A percentile compares a stretch with the other conserved stretches of the same genome.
phyloP scores from a whole-genome alignment of 2,797 vertebrate species.

The Cygnus olor region DNA sequence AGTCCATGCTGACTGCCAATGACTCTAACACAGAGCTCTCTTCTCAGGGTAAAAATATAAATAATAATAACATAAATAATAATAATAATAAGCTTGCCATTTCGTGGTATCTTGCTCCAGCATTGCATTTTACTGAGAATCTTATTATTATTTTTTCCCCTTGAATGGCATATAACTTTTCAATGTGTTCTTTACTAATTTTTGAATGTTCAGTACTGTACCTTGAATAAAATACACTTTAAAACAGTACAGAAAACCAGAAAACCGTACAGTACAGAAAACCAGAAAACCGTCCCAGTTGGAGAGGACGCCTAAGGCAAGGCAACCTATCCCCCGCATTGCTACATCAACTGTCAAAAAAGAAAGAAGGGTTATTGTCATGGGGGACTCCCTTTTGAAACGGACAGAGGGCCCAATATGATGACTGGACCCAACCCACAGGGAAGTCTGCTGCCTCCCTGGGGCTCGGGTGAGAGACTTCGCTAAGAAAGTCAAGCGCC shows the following conservation, averaged over 20 bases:
- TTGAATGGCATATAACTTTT: neutral
- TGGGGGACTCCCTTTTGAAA: too few relatives aligned
- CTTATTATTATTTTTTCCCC: neutral
- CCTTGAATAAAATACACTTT: neutral
- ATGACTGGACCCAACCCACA: too few relatives aligned
- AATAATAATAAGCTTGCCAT: neutral
- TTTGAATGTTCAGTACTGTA: neutral
- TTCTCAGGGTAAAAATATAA: neutral
- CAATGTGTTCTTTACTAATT: neutral
- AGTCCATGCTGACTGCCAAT: neutral
- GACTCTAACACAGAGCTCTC: neutral
- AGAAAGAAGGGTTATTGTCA: too few relatives aligned
- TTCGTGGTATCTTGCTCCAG: neutral
- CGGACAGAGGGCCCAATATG: too few relatives aligned
- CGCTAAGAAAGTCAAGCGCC: too few relatives aligned
- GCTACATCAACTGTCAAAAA: too few relatives aligned
- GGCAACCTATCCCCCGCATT: too few relatives aligned
- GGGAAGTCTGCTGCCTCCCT: too few relatives aligned
- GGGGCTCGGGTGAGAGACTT: too few relatives aligned
- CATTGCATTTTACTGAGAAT: neutral
- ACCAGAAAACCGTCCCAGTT: too few relatives aligned
- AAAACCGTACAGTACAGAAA: neutral
- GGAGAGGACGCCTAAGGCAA: too few relatives aligned
- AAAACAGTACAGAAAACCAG: neutral
- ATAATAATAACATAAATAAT: too few relatives aligned